Base-by-base conservation (phyloP, 1,140 invertebrate genomes). In the Drosophila athabasca region DNA sequence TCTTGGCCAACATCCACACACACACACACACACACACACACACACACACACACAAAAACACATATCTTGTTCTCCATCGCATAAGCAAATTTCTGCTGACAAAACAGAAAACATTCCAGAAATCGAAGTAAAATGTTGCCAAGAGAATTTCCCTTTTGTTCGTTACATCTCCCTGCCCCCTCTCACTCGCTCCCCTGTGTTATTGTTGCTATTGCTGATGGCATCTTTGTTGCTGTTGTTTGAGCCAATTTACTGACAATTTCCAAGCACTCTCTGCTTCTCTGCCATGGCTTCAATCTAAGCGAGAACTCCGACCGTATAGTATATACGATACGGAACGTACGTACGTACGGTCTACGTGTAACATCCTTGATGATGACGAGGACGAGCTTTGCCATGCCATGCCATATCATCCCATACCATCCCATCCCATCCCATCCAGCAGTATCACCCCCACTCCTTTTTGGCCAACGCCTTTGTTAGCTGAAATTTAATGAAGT, bases 401-500 rank as follows among this genome's bases (percentile, higher is more conserved):
- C 6, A 24, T 24, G 4, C 64, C 19, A 35, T 29, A 24, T 24
- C 57, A 53, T 39, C 45, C 54, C 24, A 26, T 59, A 35, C 62
- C 55, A 57, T 29, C 9, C 15, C 26, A 65, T 53, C 9, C 44
- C 6, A 31, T 31, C 2, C 64, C n/a, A 35, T 24, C 29, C 29
- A 31, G 29, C 29, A 31, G 29, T 7, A 31, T 31, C 26, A 6
- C 22, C 50, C 71, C 58, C 71, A 59, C 66, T 66, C 71, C 59
- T 45, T 50, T 51, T 73, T 85, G 73, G 61, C 70, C 70, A 65
- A 78, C 82, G 78, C 79, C 84, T 88, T 88, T 88, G 83, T 88
- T 88, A 88, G 84, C 83, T 88, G 84, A 88, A 88, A 88, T 88
- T 89, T 88, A 88, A 88, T 88, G 83, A 88, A 88, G 83, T 88